Percentiles rank a stretch among this genome's conserved stretches.
Evolutionary conservation across 1,140 invertebrate species (phyloP).

Genomic region (Pinna nobilis): DNA sequence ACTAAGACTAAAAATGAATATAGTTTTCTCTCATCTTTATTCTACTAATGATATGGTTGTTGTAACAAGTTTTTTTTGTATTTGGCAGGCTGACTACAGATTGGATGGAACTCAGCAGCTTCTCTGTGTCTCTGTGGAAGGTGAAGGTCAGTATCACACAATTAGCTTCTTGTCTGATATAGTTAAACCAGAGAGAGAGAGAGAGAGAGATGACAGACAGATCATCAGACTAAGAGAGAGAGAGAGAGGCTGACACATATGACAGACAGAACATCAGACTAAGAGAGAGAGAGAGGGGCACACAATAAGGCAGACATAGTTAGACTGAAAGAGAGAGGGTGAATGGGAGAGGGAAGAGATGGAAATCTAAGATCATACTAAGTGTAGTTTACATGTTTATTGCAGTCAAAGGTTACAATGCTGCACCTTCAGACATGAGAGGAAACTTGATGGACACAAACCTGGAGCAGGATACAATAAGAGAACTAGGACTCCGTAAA

Average conservation of each 20-base stretch:
- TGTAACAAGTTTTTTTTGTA: not conserved
- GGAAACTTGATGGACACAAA: slow-evolving; percentile 77
- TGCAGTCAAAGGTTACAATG: slow-evolving; percentile 85
- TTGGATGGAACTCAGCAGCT: slow-evolving; percentile 87
- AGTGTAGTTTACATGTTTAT: slow-evolving; percentile 12
- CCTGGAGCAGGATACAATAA: slow-evolving; percentile 84
- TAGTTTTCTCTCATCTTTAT: not conserved
- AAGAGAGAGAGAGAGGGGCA: too few species aligned
- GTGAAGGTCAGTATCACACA: slow-evolving; percentile 85
- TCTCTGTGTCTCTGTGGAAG: slow-evolving; percentile 87
- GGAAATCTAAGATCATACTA: too few species aligned
- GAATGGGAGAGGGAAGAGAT: too few species aligned
- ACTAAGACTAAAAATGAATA: not conserved
- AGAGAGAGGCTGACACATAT: too few species aligned
- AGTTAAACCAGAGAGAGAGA: too few species aligned
- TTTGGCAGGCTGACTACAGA: slow-evolving; percentile 87
- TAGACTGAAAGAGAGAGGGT: too few species aligned
- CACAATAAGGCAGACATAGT: too few species aligned
- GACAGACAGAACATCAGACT: too few species aligned
- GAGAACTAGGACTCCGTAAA: slow-evolving; percentile 87
- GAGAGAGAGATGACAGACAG: too few species aligned
- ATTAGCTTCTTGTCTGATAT: too few species aligned
- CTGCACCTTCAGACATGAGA: slow-evolving; percentile 70
- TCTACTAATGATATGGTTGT: not conserved
- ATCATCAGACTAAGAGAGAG: too few species aligned